Percentiles rank a stretch among this genome's conserved stretches.
Evolutionary conservation across 2,113 vertebrate species (phyloP).

Genomic region (Hucho hucho): DNA sequence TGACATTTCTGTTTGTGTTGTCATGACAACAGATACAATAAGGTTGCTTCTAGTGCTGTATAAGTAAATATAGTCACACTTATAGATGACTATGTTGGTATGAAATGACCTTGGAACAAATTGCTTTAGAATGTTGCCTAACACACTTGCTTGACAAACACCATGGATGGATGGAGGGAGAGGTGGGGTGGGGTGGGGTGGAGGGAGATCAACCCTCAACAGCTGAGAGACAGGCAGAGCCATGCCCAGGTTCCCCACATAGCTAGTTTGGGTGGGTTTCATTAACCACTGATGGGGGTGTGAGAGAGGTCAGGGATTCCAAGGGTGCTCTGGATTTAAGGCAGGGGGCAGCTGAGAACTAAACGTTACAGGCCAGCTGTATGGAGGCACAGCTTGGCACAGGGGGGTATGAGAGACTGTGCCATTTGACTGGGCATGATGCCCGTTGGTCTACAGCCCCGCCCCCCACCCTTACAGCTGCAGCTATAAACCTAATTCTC

Average conservation of each 20-base stretch:
- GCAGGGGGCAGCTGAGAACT: slow-evolving; percentile 58
- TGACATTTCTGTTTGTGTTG: not conserved
- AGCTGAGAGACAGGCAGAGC: not conserved
- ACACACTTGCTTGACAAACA: not conserved
- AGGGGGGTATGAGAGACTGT: slow-evolving; percentile 10
- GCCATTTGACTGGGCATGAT: slow-evolving; percentile 16
- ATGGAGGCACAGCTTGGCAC: slow-evolving; percentile 22
- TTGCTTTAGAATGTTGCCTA: not conserved
- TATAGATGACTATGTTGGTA: not conserved
- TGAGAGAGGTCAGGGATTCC: slow-evolving; percentile 32
- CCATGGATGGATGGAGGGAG: not conserved
- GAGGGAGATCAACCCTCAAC: not conserved
- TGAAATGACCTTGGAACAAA: not conserved
- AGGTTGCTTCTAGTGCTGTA: not conserved
- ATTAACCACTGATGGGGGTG: slow-evolving; percentile 28
- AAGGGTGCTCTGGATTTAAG: slow-evolving; percentile 40
- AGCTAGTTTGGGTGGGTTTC: slow-evolving; percentile 62
- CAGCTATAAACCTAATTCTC: not conserved
- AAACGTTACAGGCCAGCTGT: slow-evolving; percentile 21
- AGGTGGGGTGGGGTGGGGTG: too few relatives aligned
- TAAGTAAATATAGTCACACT: not conserved
- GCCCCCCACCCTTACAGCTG: slow-evolving; percentile 13
- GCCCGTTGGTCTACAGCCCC: not conserved
- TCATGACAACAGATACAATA: not conserved
- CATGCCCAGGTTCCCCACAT: slow-evolving; percentile 52